Conservation (phyloP, 2,888 invertebrate genomes). For the Silvanus unidentatus region DNA sequence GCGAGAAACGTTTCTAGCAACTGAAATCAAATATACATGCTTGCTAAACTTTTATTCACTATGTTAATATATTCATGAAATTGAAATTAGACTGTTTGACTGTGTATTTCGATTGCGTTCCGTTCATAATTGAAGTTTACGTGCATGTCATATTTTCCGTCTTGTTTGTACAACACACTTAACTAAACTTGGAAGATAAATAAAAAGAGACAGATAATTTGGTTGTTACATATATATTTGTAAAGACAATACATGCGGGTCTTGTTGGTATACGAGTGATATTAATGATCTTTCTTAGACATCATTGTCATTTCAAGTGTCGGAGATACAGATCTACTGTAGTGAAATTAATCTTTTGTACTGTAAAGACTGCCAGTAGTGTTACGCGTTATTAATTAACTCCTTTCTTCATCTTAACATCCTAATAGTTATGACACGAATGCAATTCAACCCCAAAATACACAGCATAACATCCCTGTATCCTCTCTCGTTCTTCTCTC, state of each 20-base stretch:
- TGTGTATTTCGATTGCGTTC: constrained; percentile 5
- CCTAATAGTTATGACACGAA: constrained; percentile 24
- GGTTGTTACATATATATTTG: too few relatives aligned
- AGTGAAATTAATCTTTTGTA: constrained; percentile 29
- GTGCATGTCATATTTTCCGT: constrained; percentile 6
- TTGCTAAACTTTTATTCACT: constrained; percentile 40
- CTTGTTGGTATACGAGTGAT: constrained; percentile 16
- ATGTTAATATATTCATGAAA: constrained; percentile 46
- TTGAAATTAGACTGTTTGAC: constrained; percentile 39
- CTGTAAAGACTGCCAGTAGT: constrained; percentile 25
- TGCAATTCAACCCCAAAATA: constrained; percentile 20
- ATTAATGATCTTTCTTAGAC: constrained; percentile 34
- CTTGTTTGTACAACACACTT: too few relatives aligned
- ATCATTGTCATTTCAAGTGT: constrained; percentile 35
- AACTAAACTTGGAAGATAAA: too few relatives aligned
- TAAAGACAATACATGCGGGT: constrained; percentile 14
- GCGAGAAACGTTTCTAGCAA: too few relatives aligned
- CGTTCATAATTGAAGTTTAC: too few relatives aligned
- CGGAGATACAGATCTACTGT: constrained; percentile 34
- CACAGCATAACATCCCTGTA: not conserved
- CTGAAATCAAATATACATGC: constrained; percentile 42
- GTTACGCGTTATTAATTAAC: constrained; percentile 31
- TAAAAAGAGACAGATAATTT: too few relatives aligned
- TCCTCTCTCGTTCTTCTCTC: not conserved
- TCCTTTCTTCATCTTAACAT: constrained; percentile 27